Percentiles rank a stretch among this genome's conserved stretches.
Evolutionary conservation across 2,888 invertebrate species (phyloP).

Genomic region (Steinernema hermaphroditum): DNA sequence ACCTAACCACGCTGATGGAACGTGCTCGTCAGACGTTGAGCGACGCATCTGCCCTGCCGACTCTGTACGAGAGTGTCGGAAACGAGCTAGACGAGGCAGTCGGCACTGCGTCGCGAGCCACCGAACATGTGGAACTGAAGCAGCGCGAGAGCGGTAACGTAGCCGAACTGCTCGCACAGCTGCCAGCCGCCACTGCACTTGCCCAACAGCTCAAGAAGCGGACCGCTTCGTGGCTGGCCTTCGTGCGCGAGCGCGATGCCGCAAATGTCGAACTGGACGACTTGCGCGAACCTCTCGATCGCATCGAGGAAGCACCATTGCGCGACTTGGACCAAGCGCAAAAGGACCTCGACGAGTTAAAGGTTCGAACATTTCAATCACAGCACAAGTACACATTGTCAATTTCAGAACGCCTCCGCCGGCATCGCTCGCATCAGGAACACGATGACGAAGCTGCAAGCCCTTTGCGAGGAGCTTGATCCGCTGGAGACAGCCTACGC

Average conservation of each 20-base stretch:
- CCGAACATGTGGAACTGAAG: conserved; percentile 5
- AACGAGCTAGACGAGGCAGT: neutral
- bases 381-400: too few relatives aligned
- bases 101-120: neutral
- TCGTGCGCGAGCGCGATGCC: conserved; percentile 47
- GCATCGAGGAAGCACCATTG: conserved; percentile 21
- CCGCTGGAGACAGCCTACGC: conserved; percentile 49
- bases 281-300: conserved; percentile 36
- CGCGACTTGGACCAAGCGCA: neutral
- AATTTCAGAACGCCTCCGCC: neutral
- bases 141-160: conserved; percentile 29
- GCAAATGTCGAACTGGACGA: conserved; percentile 41
- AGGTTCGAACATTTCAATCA: conserved; percentile 1
- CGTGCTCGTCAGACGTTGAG: conserved; percentile 6
- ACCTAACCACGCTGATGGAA: neutral
- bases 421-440: conserved; percentile 20
- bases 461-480: conserved; percentile 28
- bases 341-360: neutral
- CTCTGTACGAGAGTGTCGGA: neutral
- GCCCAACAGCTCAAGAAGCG: conserved; percentile 43
- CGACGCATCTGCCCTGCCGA: neutral
- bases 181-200: conserved; percentile 34
- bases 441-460: neutral
- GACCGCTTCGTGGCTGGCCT: conserved; percentile 45
- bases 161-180: conserved; percentile 40